Evolutionary conservation across 2,888 invertebrate species (phyloP), one percentile per base, ranked within the genome.

Genomic region (Heliconius erato): DNA sequence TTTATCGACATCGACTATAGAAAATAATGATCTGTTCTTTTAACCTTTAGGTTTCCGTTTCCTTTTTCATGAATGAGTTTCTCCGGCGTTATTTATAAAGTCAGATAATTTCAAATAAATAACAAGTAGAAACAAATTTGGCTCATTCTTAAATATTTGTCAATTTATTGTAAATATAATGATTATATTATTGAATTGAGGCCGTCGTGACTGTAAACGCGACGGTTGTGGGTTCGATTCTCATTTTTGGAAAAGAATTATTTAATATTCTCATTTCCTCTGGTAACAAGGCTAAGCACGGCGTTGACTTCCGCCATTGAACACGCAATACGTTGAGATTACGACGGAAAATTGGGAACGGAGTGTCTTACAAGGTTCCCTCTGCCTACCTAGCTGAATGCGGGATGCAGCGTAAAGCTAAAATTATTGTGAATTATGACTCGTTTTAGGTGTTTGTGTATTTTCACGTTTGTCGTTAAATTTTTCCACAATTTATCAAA

Each of bases 401-500:
- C 54, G 54, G 54, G 19, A 54, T 23, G 54, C 54, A 23, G 19
- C 19, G 54, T 54, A 54, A 54, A 2, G 54, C 54, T 54, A 54
- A 54, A 54, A 54, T 6, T 6, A 54, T 54, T 54, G 54, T 54
- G 54, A 54, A 54, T 54, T 19, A 54, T 54, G 2, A 54, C 7
- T 54, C 23, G 81, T 83, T 84, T 83, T 80, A 67, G 77, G 72
- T 26, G 44, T 80, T 83, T 85, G 49, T 80, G 80, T 81, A 76
- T 84, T 83, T 85, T 86, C 85, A 81, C 78, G 82, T 83, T 85
- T 84, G 84, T 85, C 83, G 74, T 84, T 79, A 77, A 85, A 83
- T 68, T 83, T 80, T 79, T 83, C 59, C 79, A 79, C 80, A 67
- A 80, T 91, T 92, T 87, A 91, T 91, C 92, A 92, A 94, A 92